Conservation (phyloP, 2,888 invertebrate species). For the Nebria brevicollis region DNA sequence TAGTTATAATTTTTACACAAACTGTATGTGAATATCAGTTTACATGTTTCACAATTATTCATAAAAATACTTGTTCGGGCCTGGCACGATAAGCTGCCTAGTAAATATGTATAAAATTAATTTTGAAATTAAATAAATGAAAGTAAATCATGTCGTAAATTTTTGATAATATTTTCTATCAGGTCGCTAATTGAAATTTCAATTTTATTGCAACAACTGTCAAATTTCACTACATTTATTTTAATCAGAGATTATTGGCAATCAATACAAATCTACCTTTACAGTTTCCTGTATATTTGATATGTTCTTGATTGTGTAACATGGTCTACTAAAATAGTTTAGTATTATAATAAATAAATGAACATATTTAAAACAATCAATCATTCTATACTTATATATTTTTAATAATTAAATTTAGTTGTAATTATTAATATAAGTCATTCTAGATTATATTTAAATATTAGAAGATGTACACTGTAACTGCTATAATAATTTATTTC, state of each 20-base stretch:
- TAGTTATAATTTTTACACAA: background rate
- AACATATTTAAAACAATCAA: background rate
- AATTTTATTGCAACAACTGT: background rate
- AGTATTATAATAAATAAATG: background rate
- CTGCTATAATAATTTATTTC: background rate
- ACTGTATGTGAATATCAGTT: background rate
- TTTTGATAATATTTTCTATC: background rate
- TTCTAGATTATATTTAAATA: background rate
- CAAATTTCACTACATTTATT: background rate
- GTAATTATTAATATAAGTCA: background rate
- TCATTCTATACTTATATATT: background rate
- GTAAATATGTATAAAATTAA: background rate
- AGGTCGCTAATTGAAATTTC: background rate
- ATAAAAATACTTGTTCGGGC: background rate
- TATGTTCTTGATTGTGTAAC: background rate
- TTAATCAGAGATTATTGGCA: background rate
- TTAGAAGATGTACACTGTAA: background rate
- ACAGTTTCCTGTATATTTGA: slow-evolving; percentile 1
- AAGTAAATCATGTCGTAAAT: background rate
- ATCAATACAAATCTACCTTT: background rate
- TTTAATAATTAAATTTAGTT: background rate
- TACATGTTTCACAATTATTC: background rate
- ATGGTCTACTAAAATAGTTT: background rate
- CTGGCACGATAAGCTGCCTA: background rate
- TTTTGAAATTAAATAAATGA: background rate